Evolutionary conservation across 2,888 invertebrate genomes (phyloP), one percentile per base, ranked within the genome.

Genomic region (Drosophila cracens): DNA sequence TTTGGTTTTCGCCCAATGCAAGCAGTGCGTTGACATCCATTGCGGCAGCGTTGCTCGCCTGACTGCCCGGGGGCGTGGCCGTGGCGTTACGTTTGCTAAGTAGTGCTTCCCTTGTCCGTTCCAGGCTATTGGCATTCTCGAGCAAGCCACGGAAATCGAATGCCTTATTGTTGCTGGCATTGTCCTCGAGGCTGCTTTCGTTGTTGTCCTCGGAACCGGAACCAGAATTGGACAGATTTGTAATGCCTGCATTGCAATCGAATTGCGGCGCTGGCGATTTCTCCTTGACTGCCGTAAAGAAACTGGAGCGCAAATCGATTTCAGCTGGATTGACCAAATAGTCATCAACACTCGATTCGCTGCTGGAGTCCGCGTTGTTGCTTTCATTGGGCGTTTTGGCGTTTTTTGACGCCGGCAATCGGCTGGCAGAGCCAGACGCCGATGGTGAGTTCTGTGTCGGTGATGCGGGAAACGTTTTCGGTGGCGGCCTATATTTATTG

Each of bases 11-110:
- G 68, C 96, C 96, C 84, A 95, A 93, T 70, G 95, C 95, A 74
- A 96, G 93, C 66, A 96, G 92, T 87, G 95, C 94, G 59, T 94
- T 94, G 25, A 96, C 95, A 93, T 96, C 94, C 70, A 94, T 84
- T 57, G 76, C 75, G 46, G 85, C 82, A 64, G 69, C 56, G 93
- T 92, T 76, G 33, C 25, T 46, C 21, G 16, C 40, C n/a, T 56
- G 63, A 57, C 52, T 53, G 18, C 38, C 52, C 7, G 71, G 57
- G 7, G 74, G 63, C 13, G 78, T 69, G 31, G 58, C 65, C 7
- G 73, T 81, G 34, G 70, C 78, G 49, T 82, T 77, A 18, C 90
- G 84, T 38, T 88, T 89, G 34, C 76, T 87, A 4, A 92, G 74
- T 40, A 79, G 49, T 51, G 81, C 93, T 65, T 94, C 94, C 91